Conservation (phyloP, 2,797 vertebrate species). For the Cetoscarus ocellatus region DNA sequence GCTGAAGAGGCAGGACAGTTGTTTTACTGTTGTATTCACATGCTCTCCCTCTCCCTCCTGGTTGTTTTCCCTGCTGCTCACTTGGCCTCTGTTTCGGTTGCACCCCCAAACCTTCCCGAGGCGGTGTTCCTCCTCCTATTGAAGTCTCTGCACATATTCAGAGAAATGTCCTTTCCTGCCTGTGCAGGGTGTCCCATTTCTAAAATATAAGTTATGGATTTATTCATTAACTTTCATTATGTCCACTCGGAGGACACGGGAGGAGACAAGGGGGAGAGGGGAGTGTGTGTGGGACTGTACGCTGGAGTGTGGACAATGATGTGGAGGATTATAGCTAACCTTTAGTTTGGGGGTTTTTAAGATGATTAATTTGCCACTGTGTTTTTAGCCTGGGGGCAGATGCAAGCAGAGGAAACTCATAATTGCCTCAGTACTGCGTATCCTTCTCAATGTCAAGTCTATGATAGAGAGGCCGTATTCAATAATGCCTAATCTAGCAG, state of each 20-base stretch:
- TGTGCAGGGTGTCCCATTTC: slow-evolving; percentile 52
- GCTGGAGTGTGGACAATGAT: slow-evolving; percentile 62
- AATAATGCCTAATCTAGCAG: slow-evolving; percentile 55
- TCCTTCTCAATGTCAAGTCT: slow-evolving; percentile 79
- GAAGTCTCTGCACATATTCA: slow-evolving; percentile 57
- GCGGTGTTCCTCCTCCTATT: slow-evolving; percentile 10
- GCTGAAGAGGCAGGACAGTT: background rate
- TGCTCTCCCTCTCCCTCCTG: slow-evolving; percentile 6
- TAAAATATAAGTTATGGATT: slow-evolving; percentile 75
- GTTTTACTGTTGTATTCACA: slow-evolving; percentile 11
- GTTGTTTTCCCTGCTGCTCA: slow-evolving; percentile 25
- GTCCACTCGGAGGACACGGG: slow-evolving; percentile 69
- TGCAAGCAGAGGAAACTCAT: slow-evolving; percentile 75
- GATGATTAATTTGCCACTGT: slow-evolving; percentile 81
- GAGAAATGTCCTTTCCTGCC: slow-evolving; percentile 66
- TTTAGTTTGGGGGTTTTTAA: slow-evolving; percentile 79
- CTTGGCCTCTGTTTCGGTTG: slow-evolving; percentile 15
- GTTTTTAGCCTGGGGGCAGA: slow-evolving; percentile 76
- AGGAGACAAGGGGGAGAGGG: slow-evolving; percentile 62
- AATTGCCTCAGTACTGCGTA: slow-evolving; percentile 72
- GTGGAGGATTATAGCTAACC: slow-evolving; percentile 75
- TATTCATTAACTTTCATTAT: slow-evolving; percentile 79
- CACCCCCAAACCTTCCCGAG: slow-evolving; percentile 33
- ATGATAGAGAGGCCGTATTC: slow-evolving; percentile 56
- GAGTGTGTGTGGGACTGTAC: slow-evolving; percentile 12